Percentiles rank a stretch among this genome's conserved stretches.
phyloP scores from a whole-genome alignment of 2,797 vertebrate genomes.

The Ceyx erithaca region DNA sequence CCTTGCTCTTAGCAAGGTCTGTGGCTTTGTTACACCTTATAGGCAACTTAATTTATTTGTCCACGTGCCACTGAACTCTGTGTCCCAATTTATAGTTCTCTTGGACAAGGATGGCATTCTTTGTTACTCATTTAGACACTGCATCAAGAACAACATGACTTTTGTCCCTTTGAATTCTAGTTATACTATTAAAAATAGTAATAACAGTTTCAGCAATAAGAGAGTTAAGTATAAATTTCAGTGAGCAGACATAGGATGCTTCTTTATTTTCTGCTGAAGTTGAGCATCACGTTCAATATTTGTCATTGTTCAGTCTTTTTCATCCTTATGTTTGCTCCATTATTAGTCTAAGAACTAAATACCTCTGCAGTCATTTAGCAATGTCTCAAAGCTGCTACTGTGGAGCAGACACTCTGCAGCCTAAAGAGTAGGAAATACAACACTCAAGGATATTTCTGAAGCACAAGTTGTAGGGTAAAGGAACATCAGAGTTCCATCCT shows the following conservation, averaged over 20 bases:
- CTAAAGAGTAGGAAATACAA: background rate
- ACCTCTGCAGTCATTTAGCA: background rate
- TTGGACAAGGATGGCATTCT: background rate
- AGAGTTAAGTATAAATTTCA: background rate
- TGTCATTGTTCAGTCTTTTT: background rate
- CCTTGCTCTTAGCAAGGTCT: background rate
- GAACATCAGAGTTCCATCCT: background rate
- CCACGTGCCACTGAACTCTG: background rate
- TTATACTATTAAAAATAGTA: background rate
- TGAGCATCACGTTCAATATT: background rate
- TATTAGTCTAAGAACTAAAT: background rate
- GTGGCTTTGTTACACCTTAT: background rate
- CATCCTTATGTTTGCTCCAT: background rate
- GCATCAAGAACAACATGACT: background rate
- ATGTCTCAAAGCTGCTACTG: background rate
- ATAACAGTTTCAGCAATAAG: background rate
- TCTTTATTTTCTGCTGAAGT: background rate
- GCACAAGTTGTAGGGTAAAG: background rate
- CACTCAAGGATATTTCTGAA: background rate
- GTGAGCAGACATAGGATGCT: background rate
- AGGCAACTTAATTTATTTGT: background rate
- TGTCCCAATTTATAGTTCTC: background rate
- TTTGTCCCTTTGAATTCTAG: background rate
- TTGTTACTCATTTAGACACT: background rate
- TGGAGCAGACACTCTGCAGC: background rate